Conservation (phyloP, 2,113 vertebrate genomes). For the Sylvietta virens region DNA sequence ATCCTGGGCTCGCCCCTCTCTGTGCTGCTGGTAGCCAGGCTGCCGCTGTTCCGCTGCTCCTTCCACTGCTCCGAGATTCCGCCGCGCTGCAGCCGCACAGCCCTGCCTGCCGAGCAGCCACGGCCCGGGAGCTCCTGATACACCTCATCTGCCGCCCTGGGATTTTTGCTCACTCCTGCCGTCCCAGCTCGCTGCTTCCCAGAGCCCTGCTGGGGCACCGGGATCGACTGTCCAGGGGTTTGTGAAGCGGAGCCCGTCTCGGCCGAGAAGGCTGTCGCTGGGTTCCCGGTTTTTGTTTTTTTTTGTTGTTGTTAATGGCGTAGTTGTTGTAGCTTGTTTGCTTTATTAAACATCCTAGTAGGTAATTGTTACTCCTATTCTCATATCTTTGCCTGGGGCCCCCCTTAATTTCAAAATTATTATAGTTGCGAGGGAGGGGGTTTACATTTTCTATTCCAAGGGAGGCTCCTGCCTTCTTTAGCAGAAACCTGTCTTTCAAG, state of each 20-base stretch:
- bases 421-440: not conserved
- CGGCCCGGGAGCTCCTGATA: not conserved
- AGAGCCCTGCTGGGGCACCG: not conserved
- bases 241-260: not conserved
- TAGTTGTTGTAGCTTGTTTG: not conserved
- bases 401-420: not conserved
- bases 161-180: not conserved
- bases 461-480: not conserved
- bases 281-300: not conserved
- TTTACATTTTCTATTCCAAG: not conserved
- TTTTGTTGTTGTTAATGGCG: not conserved
- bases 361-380: not conserved
- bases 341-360: not conserved
- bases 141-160: not conserved
- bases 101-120: not conserved
- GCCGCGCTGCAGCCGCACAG: not conserved
- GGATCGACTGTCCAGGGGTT: not conserved
- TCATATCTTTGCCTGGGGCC: not conserved
- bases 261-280: not conserved
- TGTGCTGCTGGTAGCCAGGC: not conserved
- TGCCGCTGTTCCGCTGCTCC: no score
- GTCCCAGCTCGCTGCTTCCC: not conserved
- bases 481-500: not conserved
- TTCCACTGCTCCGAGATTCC: not conserved
- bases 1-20: not conserved